Conservation (phyloP, 2,113 vertebrate species). For the Panurus biarmicus region DNA sequence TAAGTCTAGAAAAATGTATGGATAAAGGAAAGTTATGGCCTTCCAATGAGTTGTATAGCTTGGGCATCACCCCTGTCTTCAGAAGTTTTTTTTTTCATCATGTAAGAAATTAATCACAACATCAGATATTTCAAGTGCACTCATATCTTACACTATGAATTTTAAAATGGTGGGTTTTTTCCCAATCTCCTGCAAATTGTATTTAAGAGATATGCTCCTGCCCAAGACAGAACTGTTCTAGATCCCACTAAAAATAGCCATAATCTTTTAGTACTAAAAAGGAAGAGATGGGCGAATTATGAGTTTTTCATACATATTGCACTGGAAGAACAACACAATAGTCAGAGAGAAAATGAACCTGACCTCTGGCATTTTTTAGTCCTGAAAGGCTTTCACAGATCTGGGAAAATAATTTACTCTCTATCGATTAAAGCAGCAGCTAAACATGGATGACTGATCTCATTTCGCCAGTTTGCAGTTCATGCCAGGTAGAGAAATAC, state of each 20-base stretch:
- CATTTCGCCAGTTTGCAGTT: not conserved
- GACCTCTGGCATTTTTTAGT: not conserved
- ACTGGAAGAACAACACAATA: not conserved
- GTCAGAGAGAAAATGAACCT: constrained; percentile 4
- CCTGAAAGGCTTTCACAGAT: not conserved
- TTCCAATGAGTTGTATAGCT: not conserved
- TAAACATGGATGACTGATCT: constrained; percentile 26
- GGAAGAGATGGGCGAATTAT: not conserved
- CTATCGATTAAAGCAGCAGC: constrained; percentile 25
- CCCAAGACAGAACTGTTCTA: not conserved
- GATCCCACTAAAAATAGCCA: not conserved
- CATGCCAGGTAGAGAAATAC: not conserved
- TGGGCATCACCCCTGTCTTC: not conserved
- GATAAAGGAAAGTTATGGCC: not conserved
- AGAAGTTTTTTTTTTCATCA: not conserved
- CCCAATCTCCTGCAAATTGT: not conserved
- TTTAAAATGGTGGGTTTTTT: not conserved
- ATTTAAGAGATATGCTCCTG: not conserved
- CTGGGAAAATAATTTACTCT: constrained; percentile 24
- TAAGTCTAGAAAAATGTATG: not conserved
- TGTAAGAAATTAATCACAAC: not conserved
- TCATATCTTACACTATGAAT: not conserved
- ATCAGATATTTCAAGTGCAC: not conserved
- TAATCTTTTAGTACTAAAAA: not conserved
- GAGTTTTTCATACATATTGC: not conserved